Conservation (phyloP, 2,113 vertebrate species). For the Helogale parvula region DNA sequence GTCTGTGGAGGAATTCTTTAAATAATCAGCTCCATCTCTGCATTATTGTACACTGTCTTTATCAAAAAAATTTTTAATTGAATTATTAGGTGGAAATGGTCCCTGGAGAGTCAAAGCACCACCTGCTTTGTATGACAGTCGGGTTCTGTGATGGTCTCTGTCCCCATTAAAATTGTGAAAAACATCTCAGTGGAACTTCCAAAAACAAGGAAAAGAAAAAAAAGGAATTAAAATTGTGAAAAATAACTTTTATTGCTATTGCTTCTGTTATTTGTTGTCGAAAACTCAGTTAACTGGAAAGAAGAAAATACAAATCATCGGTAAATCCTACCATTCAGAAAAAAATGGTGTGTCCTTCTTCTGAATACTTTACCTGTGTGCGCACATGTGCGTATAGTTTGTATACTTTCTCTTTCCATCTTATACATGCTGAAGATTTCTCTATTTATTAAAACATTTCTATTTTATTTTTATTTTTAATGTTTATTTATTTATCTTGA, state of each 20-base stretch:
- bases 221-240: not conserved
- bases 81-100: not conserved
- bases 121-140: not conserved
- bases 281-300: not conserved
- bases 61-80: not conserved
- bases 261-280: not conserved
- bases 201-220: not conserved
- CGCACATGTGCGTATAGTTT: not conserved
- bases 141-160: not conserved
- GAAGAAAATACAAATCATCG: conserved; percentile 36
- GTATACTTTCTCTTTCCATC: not conserved
- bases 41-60: not conserved
- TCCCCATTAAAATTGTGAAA: not conserved
- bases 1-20: not conserved
- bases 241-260: not conserved
- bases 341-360: not conserved
- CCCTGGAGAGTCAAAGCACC: not conserved
- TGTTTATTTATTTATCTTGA: too few relatives aligned
- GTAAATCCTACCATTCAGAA: not conserved
- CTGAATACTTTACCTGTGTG: not conserved
- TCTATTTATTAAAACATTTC: not conserved
- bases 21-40: not conserved
- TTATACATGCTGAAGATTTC: not conserved
- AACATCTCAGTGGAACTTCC: not conserved
- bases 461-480: not conserved